phyloP scores from a whole-genome alignment of 2,797 vertebrate genomes.

The Microhierax caerulescens region DNA sequence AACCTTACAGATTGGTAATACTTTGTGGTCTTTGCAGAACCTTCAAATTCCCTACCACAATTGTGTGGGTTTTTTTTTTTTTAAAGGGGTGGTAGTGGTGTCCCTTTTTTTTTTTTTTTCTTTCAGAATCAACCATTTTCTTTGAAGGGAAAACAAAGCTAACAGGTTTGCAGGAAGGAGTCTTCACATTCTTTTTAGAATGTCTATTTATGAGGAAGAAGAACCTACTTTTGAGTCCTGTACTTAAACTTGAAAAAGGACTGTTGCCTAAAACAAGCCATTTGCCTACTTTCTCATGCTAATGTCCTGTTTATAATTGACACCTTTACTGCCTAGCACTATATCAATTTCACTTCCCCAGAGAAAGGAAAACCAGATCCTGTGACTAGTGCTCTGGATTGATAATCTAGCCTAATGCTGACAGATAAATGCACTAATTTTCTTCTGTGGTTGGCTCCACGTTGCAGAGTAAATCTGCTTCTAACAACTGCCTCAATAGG shows the following conservation, averaged over 20 bases:
- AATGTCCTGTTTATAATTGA: slow-evolving; percentile 92
- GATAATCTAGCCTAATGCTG: slow-evolving; percentile 96
- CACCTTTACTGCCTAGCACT: slow-evolving; percentile 89
- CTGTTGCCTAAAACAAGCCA: slow-evolving; percentile 69
- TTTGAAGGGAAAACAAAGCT: background rate
- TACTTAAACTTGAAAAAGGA: slow-evolving; percentile 47
- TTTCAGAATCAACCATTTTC: background rate
- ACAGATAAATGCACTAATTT: slow-evolving; percentile 99
- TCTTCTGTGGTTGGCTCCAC: slow-evolving; percentile 89
- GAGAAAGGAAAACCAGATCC: slow-evolving; percentile 86
- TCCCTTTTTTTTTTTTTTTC: accelerated
- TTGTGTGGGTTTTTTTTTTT: too few species aligned
- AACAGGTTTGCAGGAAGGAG: slow-evolving; percentile 7
- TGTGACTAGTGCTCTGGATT: slow-evolving; percentile 89
- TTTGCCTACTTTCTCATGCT: slow-evolving; percentile 86
- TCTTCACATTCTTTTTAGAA: slow-evolving; percentile 10
- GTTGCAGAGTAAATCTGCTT: slow-evolving; percentile 84
- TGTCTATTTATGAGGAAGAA: background rate
- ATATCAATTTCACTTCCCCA: slow-evolving; percentile 88
- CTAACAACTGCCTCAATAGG: slow-evolving; percentile 83
- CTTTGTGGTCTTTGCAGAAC: background rate
- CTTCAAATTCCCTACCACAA: background rate
- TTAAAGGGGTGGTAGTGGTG: accelerated
- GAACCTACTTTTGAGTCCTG: slow-evolving; percentile 57
- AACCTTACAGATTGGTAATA: background rate